Evolutionary conservation across 2,888 invertebrate species (phyloP).

Genomic region (Volucella zonaria): DNA sequence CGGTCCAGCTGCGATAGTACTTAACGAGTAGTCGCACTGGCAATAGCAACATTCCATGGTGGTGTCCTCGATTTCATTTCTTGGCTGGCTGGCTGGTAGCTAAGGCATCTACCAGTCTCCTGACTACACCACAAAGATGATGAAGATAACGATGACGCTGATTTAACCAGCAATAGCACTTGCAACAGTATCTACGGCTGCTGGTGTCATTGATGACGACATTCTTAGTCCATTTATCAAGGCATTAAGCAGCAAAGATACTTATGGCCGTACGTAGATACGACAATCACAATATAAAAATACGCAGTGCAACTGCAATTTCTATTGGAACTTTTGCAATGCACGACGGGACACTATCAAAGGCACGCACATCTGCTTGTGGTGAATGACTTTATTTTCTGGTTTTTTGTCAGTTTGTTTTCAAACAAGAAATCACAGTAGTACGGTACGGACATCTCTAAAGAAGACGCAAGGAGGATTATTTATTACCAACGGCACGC

Average conservation of each 20-base stretch:
- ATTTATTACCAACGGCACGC: too few relatives aligned
- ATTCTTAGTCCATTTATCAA: conserved; percentile 60
- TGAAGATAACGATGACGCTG: conserved; percentile 50
- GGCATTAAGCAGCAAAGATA: conserved; percentile 36
- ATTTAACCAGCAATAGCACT: conserved; percentile 15
- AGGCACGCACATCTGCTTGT: too few relatives aligned
- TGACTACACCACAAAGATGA: conserved; percentile 26
- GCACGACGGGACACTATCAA: too few relatives aligned
- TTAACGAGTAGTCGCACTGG: conserved; percentile 5
- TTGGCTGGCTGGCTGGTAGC: conserved; percentile 16
- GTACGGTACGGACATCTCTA: too few relatives aligned
- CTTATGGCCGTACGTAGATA: conserved; percentile 39
- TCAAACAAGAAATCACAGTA: too few relatives aligned
- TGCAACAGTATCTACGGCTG: conserved; percentile 14
- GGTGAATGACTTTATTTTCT: too few relatives aligned
- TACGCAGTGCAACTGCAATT: too few relatives aligned
- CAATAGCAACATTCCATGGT: conserved; percentile 26
- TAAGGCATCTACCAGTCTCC: conserved; percentile 2
- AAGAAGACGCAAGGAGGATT: too few relatives aligned
- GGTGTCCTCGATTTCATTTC: conserved; percentile 55
- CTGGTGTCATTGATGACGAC: conserved; percentile 59
- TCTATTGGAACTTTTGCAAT: too few relatives aligned
- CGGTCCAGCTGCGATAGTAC: conserved; percentile 23
- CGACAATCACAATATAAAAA: not conserved
- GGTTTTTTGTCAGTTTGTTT: too few relatives aligned